Percentiles rank a stretch among this genome's conserved stretches.
These are phyloP conservation scores for Pseudopleuronectes americanus DNA, from an alignment of 2,797 vertebrate species.

Conservation along the genomic window DNA sequence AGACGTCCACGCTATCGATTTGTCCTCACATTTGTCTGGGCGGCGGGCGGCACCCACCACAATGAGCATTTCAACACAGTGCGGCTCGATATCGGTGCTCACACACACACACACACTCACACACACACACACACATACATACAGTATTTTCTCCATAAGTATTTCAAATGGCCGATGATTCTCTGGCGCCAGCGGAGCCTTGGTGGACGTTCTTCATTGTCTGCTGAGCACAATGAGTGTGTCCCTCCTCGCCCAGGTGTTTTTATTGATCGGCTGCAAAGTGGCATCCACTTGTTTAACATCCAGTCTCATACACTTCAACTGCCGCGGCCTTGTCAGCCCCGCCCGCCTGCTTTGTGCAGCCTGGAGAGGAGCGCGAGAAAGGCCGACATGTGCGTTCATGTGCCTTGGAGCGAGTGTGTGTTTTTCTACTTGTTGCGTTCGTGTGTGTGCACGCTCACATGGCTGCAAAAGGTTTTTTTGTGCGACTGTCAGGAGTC, in stretches of 20 bases:
- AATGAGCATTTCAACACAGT: constrained; percentile 51
- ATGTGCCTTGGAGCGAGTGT: background rate
- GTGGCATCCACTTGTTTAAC: constrained; percentile 76
- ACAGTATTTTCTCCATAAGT: constrained; percentile 23
- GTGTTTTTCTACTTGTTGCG: no score
- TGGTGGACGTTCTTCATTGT: constrained; percentile 57
- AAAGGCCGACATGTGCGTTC: background rate
- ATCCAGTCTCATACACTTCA: constrained; percentile 69
- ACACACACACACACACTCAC: constrained; percentile 7
- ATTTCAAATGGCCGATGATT: constrained; percentile 54
- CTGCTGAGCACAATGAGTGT: constrained; percentile 50
- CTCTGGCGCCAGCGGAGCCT: constrained; percentile 27
- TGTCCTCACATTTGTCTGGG: constrained; percentile 75
- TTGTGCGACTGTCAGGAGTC: constrained; percentile 38
- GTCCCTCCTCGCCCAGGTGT: constrained; percentile 51
- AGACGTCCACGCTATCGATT: constrained; percentile 74
- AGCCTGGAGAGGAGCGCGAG: background rate
- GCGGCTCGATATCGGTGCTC: constrained; percentile 14
- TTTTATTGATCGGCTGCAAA: constrained; percentile 72
- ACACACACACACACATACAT: background rate
- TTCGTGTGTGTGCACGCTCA: background rate
- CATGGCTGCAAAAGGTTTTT: constrained; percentile 25
- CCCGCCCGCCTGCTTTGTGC: constrained; percentile 33
- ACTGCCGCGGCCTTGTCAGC: constrained; percentile 38
- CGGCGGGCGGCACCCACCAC: constrained; percentile 51